Percentiles rank a stretch among this genome's conserved stretches.
These are phyloP conservation scores for Spondyliosoma cantharus DNA, from an alignment of 2,797 vertebrate species.

Conservation along the genomic window DNA sequence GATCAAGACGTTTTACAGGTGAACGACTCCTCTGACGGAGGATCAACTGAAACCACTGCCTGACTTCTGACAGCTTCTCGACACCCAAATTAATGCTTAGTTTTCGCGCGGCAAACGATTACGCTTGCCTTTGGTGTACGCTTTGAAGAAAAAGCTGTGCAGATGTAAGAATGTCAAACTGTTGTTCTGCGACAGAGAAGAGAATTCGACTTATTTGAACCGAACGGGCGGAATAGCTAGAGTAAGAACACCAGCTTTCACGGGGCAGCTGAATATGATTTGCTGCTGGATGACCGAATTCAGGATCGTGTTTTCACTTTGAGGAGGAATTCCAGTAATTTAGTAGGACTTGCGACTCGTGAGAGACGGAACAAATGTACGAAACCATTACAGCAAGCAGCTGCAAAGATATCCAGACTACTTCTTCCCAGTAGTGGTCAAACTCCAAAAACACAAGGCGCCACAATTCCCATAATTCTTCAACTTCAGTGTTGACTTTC, in stretches of 20 bases:
- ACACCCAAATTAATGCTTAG: neutral
- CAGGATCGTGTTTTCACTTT: neutral
- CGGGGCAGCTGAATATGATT: neutral
- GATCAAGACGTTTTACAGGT: neutral
- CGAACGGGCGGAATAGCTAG: neutral
- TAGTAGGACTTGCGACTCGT: neutral
- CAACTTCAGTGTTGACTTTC: constrained; percentile 24
- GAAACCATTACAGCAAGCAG: neutral
- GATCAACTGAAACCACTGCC: neutral
- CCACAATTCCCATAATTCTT: neutral
- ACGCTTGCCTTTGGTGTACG: too few relatives aligned
- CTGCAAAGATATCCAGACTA: neutral
- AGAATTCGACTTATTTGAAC: neutral
- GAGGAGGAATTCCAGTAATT: neutral
- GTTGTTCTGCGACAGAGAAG: neutral
- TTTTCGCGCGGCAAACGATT: neutral
- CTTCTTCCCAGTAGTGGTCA: neutral
- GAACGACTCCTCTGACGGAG: constrained; percentile 1
- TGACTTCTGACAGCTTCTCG: neutral
- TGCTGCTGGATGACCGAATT: neutral
- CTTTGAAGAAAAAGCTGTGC: too few relatives aligned
- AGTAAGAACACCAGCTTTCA: neutral
- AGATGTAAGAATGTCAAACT: neutral
- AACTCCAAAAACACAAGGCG: neutral
- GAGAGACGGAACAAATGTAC: neutral